These are phyloP conservation scores for Nasonia vitripennis DNA, from an alignment of 1,140 invertebrate species.

Conservation along the genomic window DNA sequence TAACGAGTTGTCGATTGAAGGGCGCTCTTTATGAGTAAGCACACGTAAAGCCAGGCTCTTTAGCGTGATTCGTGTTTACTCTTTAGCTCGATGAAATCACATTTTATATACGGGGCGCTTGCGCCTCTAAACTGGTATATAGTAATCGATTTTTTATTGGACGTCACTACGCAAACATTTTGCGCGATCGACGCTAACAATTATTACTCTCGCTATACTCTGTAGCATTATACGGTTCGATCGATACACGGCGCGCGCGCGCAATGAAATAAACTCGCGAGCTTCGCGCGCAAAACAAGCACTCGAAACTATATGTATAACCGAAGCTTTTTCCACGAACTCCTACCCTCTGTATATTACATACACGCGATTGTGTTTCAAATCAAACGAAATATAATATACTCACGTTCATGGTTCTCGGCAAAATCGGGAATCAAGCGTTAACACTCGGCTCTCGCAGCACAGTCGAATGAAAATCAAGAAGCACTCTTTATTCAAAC, in stretches of 20 bases:
- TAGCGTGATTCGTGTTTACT: background rate
- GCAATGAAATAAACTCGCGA: too few species aligned
- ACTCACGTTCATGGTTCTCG: constrained; percentile 33
- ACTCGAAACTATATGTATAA: too few species aligned
- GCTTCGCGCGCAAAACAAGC: too few species aligned
- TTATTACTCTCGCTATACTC: background rate
- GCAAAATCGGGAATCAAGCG: background rate
- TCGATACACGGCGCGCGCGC: background rate
- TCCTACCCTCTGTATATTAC: too few species aligned
- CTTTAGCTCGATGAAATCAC: background rate
- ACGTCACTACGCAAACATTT: background rate
- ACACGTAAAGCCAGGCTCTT: background rate
- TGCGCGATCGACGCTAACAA: background rate
- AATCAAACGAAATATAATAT: background rate
- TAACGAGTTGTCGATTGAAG: background rate
- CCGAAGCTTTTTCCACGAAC: too few species aligned
- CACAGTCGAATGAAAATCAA: background rate
- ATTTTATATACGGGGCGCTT: background rate
- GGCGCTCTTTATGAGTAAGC: background rate
- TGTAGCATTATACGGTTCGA: background rate
- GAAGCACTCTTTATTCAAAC: background rate
- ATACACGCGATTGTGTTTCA: background rate
- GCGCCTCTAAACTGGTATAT: background rate
- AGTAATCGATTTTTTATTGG: background rate
- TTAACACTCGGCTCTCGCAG: background rate